phyloP scores from a whole-genome alignment of 2,113 vertebrate species.

The Jacana jacana region DNA sequence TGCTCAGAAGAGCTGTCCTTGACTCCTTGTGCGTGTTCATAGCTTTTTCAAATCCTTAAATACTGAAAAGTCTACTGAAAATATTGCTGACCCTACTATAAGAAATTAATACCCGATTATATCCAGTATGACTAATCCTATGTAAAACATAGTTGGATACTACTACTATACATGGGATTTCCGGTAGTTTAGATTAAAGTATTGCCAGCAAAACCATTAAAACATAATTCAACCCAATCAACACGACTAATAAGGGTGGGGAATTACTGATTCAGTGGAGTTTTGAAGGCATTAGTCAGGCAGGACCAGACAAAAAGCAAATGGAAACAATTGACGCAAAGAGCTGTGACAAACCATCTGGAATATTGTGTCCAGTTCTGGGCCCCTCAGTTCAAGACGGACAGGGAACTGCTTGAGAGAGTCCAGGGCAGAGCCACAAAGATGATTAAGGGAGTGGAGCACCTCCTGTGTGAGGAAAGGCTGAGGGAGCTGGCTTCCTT shows the following conservation, averaged over 20 bases:
- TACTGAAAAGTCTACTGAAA: not conserved
- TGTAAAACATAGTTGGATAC: not conserved
- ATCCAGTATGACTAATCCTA: not conserved
- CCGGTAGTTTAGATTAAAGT: not conserved
- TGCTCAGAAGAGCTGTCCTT: not conserved
- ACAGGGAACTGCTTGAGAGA: too few species aligned
- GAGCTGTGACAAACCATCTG: not conserved
- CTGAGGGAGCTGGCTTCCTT: too few species aligned
- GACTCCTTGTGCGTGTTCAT: not conserved
- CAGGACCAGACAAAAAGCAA: not conserved
- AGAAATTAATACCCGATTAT: not conserved
- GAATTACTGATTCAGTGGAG: not conserved
- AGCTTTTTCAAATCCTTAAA: not conserved
- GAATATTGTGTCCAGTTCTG: too few species aligned
- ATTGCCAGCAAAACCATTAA: not conserved
- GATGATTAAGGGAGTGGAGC: too few species aligned
- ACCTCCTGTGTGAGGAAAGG: too few species aligned
- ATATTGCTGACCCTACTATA: not conserved
- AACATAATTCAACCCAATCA: not conserved
- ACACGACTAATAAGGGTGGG: not conserved
- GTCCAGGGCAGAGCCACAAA: too few species aligned
- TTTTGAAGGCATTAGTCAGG: not conserved
- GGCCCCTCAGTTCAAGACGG: too few species aligned
- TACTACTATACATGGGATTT: not conserved
- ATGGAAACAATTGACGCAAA: not conserved